Evolutionary conservation across 2,888 invertebrate genomes (phyloP).

Genomic region (Patella ulyssiponensis): DNA sequence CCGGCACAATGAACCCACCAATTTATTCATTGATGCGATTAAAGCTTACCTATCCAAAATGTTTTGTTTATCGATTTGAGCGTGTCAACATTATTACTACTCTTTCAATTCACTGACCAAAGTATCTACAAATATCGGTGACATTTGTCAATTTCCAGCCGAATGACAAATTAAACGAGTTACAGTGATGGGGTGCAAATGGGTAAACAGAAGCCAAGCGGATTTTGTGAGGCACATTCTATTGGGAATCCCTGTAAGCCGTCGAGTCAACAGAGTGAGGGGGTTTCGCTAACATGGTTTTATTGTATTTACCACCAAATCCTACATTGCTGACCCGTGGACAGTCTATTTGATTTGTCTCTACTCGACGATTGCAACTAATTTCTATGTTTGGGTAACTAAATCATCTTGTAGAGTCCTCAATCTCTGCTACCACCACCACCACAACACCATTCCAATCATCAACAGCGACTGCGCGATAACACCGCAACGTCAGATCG

Average conservation of each 20-base stretch:
- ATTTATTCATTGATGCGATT: background rate
- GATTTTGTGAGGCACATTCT: constrained; percentile 9
- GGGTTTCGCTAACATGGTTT: constrained; percentile 11
- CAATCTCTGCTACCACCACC: too few species aligned
- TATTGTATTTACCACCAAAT: background rate
- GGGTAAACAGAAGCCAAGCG: background rate
- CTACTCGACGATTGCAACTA: background rate
- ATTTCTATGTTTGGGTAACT: too few species aligned
- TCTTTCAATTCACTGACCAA: constrained; percentile 9
- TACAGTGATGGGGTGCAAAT: background rate
- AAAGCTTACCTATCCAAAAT: constrained; percentile 19
- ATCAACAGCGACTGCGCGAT: too few species aligned
- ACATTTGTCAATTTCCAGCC: constrained; percentile 2
- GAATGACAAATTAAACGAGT: background rate
- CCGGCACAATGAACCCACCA: background rate
- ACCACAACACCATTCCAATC: too few species aligned
- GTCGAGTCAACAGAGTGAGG: constrained; percentile 9
- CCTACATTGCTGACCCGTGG: background rate
- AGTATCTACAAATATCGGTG: constrained; percentile 14
- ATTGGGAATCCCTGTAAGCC: background rate
- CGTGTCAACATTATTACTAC: constrained; percentile 21
- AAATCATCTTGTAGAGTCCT: too few species aligned
- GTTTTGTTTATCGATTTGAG: constrained; percentile 26
- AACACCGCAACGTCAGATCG: too few species aligned
- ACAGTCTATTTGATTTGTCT: background rate